phyloP scores from a whole-genome alignment of 1,140 invertebrate species.

The Aradophagus sp. region DNA sequence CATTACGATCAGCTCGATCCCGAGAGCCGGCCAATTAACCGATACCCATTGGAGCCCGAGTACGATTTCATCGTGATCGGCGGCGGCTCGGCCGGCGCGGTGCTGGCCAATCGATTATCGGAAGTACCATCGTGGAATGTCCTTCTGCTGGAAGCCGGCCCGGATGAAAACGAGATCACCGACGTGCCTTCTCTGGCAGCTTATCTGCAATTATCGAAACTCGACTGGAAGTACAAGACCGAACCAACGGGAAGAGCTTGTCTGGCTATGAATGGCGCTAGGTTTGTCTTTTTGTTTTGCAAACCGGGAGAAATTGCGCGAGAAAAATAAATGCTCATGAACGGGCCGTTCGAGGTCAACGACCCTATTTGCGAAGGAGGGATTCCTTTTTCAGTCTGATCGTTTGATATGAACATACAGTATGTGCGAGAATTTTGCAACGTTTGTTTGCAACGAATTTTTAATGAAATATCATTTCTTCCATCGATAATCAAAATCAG shows the following conservation, averaged over 20 bases:
- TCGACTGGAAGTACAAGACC: constrained; percentile 95
- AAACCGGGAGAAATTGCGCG: too few species aligned
- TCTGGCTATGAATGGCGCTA: constrained; percentile 81
- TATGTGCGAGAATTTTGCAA: too few species aligned
- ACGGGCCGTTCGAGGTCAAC: too few species aligned
- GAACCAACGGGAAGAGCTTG: constrained; percentile 89
- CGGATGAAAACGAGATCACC: constrained; percentile 92
- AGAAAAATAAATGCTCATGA: too few species aligned
- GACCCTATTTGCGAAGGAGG: too few species aligned
- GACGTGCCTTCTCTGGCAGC: constrained; percentile 91
- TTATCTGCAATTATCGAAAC: constrained; percentile 88
- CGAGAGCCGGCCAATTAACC: constrained; percentile 81
- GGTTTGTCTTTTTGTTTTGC: too few species aligned
- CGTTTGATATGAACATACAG: too few species aligned
- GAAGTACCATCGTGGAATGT: constrained; percentile 88
- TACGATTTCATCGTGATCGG: constrained; percentile 93
- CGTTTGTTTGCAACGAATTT: too few species aligned
- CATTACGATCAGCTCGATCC: constrained; percentile 88
- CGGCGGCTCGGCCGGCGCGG: constrained; percentile 93
- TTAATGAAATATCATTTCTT: too few species aligned
- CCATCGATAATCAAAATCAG: too few species aligned
- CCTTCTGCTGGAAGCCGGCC: constrained; percentile 92
- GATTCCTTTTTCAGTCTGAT: too few species aligned
- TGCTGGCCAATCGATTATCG: constrained; percentile 91
- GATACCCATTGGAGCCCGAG: constrained; percentile 76